Base-by-base conservation (phyloP, 2,888 invertebrate genomes). In the Hoplodrina ambigua region DNA sequence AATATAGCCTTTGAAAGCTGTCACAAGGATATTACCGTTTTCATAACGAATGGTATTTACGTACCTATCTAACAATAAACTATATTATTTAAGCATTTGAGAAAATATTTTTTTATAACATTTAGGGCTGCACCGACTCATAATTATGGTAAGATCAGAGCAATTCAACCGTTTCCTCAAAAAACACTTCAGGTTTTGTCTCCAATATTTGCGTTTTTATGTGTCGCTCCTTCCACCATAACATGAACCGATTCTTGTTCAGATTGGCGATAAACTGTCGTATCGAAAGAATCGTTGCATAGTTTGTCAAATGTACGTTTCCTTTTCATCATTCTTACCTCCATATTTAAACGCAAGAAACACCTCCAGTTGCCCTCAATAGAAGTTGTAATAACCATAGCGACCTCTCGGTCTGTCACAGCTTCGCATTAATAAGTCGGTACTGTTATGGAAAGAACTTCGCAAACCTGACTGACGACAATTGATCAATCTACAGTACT, bases 401-500 rank as follows among this genome's bases (percentile, higher is more conserved):
- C 65, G 63, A 69, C 53, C 70, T 73, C 69, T 64, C 54, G 25
- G 41, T 46, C 50, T 66, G 67, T 56, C 72, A 55, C 72, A 65
- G 62, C 64, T 60, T 46, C 55, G 60, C 70, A 64, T 68, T 68
- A 69, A 63, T 71, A 49, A 72, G 4, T 46, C 46, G 46, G 55
- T 66, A 80, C 71, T 72, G 69, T 73, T 84, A 81, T 70, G 80
- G 75, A 77, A 73, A 80, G 70, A 84, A 73, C 73, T 83, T 74
- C 46, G 53, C 73, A 80, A 83, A 84, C 84, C 75, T 74, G 84
- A 80, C 75, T 80, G 72, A 72, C 77, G 69, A 80, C 80, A 77
- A 83, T 82, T 77, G 83, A 83, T 84, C 74, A 77, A 84, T 77
- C 80, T 72, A 75, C 76, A 76, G 63, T 67, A 68, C 60, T 75